A percentile compares a stretch with the other conserved stretches of the same genome.
These are phyloP conservation scores for Colossoma macropomum DNA, from an alignment of 2,113 vertebrate species.

Conservation along the genomic window DNA sequence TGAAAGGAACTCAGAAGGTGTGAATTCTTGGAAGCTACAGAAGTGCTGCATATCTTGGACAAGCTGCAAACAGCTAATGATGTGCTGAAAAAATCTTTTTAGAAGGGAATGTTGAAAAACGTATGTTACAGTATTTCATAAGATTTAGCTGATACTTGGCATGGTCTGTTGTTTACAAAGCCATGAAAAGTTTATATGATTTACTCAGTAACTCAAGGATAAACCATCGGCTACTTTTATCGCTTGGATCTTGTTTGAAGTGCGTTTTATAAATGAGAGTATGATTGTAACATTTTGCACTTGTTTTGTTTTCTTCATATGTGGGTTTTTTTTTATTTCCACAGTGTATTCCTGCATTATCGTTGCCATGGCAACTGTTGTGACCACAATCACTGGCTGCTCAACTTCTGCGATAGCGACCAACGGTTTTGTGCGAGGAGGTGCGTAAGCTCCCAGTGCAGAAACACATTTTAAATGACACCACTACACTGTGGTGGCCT, in stretches of 20 bases:
- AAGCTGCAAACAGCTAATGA: neutral
- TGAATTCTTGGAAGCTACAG: constrained; percentile 1
- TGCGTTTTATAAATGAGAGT: too few relatives aligned
- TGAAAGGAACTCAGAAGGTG: constrained; percentile 2
- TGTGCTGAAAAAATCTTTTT: neutral
- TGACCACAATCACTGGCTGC: constrained; percentile 96
- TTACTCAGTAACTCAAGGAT: neutral
- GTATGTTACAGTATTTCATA: neutral
- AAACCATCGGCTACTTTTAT: neutral
- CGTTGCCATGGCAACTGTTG: constrained; percentile 91
- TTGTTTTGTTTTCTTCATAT: too few relatives aligned
- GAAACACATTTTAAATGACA: neutral
- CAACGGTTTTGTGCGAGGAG: constrained; percentile 98
- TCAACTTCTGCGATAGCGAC: constrained; percentile 98
- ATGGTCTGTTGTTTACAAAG: neutral
- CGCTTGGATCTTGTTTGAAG: too few relatives aligned
- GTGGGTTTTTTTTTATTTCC: constrained; percentile 35
- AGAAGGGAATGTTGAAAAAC: neutral
- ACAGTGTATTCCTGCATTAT: constrained; percentile 88
- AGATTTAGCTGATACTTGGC: neutral
- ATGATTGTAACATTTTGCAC: too few relatives aligned
- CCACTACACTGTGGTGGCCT: constrained; percentile 2
- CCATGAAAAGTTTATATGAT: neutral
- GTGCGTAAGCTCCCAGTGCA: constrained; percentile 69
- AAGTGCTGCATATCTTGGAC: neutral